phyloP scores from a whole-genome alignment of 2,113 vertebrate species.

The Xiphophorus couchianus region DNA sequence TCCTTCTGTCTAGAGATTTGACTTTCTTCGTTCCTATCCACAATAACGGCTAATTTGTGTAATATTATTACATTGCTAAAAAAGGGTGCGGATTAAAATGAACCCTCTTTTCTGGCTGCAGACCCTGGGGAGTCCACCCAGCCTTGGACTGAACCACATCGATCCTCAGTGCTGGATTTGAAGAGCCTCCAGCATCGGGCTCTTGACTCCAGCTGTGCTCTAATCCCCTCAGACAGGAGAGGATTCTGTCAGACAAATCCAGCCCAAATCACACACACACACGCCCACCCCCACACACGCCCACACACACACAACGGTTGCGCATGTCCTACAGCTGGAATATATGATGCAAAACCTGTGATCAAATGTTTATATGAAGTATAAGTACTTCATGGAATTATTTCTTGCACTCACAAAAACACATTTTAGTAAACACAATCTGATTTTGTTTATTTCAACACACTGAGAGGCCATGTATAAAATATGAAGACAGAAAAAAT shows the following conservation, averaged over 20 bases:
- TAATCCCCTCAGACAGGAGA: conserved; percentile 3
- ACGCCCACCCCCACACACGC: neutral
- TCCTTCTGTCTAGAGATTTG: too few relatives aligned
- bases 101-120: neutral
- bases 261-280: neutral
- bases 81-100: too few relatives aligned
- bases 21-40: too few relatives aligned
- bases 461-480: too few relatives aligned
- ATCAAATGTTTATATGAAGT: neutral
- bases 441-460: too few relatives aligned
- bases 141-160: neutral
- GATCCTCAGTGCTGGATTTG: conserved; percentile 8
- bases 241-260: neutral
- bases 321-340: neutral
- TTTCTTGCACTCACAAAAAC: too few relatives aligned
- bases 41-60: too few relatives aligned
- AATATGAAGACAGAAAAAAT: too few relatives aligned
- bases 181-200: neutral
- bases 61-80: too few relatives aligned
- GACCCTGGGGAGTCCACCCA: neutral
- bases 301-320: neutral
- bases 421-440: too few relatives aligned
- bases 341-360: too few relatives aligned
- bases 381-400: too few relatives aligned
- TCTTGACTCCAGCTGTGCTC: conserved; percentile 10